Evolutionary conservation across 2,113 vertebrate genomes (phyloP).

Genomic region (Syngnathoides biaculeatus): DNA sequence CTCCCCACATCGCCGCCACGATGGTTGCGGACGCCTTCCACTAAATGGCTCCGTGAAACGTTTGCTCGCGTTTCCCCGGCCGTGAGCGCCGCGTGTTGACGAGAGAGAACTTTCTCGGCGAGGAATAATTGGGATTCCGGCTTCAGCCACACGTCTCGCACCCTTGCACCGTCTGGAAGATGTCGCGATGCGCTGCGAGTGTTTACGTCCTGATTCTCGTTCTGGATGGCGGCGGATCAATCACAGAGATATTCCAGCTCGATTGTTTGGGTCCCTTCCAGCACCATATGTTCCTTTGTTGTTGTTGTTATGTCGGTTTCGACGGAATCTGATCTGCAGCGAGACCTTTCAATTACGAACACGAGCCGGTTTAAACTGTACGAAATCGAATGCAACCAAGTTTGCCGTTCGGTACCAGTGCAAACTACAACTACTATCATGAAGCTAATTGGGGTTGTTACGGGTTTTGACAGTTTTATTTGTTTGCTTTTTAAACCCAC

Average conservation of each 20-base stretch:
- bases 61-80: constrained; percentile 3
- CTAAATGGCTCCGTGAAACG: background rate
- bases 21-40: background rate
- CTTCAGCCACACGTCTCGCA: constrained; percentile 1
- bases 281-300: background rate
- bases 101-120: background rate
- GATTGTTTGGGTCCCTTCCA: background rate
- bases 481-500: constrained; percentile 10
- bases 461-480: constrained; percentile 21
- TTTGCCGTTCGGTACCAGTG: no score
- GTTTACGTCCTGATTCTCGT: background rate
- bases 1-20: background rate
- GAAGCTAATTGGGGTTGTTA: background rate
- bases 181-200: no score
- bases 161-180: background rate
- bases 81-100: constrained; percentile 1
- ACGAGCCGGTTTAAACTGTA: background rate
- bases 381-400: background rate
- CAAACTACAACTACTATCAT: background rate
- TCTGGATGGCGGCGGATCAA: background rate
- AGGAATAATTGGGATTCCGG: constrained; percentile 2
- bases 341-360: constrained; percentile 10
- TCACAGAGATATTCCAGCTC: background rate
- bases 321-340: background rate
- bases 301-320: no score